Percentiles rank a stretch among this genome's conserved stretches.
Conservation (phyloP, 2,888 invertebrate species). For the Spialia ferax region DNA sequence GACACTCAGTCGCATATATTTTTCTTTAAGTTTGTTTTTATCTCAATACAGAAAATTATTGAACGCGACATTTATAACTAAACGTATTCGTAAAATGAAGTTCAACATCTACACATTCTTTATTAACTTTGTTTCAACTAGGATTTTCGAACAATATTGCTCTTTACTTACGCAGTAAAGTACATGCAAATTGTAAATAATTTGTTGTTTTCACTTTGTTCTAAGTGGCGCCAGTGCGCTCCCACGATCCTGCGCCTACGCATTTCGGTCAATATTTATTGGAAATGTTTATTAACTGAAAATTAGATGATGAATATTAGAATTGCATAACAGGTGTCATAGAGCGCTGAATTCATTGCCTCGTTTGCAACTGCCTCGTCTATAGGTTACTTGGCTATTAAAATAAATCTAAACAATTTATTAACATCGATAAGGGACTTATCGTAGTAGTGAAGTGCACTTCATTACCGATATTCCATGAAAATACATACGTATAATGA, state of each 20-base stretch:
- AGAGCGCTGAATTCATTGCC: slow-evolving; percentile 27
- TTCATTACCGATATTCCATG: too few species aligned
- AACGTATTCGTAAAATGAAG: neutral
- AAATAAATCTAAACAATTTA: neutral
- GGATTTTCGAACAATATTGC: neutral
- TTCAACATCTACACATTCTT: neutral
- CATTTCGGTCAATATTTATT: slow-evolving; percentile 54
- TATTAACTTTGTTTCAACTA: neutral
- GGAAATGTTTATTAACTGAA: slow-evolving; percentile 50
- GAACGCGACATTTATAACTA: slow-evolving; percentile 3
- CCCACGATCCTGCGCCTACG: slow-evolving; percentile 70
- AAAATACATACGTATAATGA: too few species aligned
- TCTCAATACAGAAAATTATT: neutral
- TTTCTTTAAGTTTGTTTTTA: neutral
- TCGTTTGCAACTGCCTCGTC: slow-evolving; percentile 15
- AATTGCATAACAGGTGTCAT: slow-evolving; percentile 44
- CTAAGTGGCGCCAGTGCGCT: slow-evolving; percentile 58
- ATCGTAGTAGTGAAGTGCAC: too few species aligned
- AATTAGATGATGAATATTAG: slow-evolving; percentile 50
- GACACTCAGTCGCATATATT: too few species aligned
- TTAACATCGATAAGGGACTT: too few species aligned
- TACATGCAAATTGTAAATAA: neutral
- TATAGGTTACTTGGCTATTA: slow-evolving; percentile 33
- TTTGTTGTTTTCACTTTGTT: slow-evolving; percentile 42
- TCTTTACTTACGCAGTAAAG: slow-evolving; percentile 3